Evolutionary conservation across 2,113 vertebrate genomes (phyloP), one percentile per base, ranked within the genome.

Genomic region (Cnemophilus loriae): DNA sequence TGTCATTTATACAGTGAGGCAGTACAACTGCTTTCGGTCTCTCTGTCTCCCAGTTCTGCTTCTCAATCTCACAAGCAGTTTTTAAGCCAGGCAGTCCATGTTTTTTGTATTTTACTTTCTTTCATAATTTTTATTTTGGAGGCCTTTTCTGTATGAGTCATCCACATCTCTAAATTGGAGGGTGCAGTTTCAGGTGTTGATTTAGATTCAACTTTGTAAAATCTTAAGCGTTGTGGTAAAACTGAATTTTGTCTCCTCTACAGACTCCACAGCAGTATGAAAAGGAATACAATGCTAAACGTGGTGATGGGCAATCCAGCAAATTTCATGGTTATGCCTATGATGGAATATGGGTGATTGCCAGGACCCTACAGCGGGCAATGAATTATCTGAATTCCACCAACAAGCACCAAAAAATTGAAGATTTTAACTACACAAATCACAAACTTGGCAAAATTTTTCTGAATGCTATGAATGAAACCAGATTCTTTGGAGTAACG

Each of bases 251-350:
- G 71, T 71, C 39, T 90, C 69, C 75, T 96, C 23, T 85, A 13
- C 97, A 99, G 99, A 99, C 99, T 32, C 99, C 99, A 24, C 99
- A 99, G 95, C 99, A 99, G 61, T 99, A 99, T 18, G 99, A 99
- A 97, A 97, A 97, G 78, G 99, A 99, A 88, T 99, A 99, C 95
- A 99, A 98, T 94, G 98, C 97, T 42, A 99, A 99, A 95, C 98
- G 99, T 13, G 98, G 98, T 33, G 99, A 99, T 69, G 99, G 99
- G 67, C 99, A 99, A 85, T 95, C 99, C 96, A 99, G 99, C 97
- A 99, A 99, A 97, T 99, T 99, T 97, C 99, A 99, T 14, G 99
- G 99, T 81, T 99, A 99, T 39, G 99, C 99, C 79, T 99, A 99
- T 15, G 99, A 99, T 11, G 99, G 99, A 95, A 99, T 99, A 97